phyloP scores from a whole-genome alignment of 2,797 vertebrate genomes.

The Argya squamiceps region DNA sequence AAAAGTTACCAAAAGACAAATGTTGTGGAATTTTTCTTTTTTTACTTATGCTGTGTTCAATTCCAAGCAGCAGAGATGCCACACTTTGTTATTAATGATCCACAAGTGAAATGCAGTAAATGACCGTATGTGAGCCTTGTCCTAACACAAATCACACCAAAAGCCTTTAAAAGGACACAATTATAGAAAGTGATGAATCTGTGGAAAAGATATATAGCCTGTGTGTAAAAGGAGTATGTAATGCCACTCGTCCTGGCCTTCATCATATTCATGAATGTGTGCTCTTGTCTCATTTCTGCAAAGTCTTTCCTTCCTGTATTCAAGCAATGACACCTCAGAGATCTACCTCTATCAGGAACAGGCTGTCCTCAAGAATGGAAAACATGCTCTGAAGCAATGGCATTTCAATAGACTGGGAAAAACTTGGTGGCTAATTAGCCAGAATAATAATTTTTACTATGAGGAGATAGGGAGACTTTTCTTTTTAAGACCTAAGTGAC shows the following conservation, averaged over 20 bases:
- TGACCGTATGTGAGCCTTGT: neutral
- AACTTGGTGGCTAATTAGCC: neutral
- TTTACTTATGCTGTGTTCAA: neutral
- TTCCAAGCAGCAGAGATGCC: neutral
- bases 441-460: neutral
- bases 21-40: neutral
- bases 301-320: neutral
- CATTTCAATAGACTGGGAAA: neutral
- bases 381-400: neutral
- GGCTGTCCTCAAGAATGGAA: neutral
- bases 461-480: neutral
- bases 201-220: neutral
- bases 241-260: neutral
- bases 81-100: neutral
- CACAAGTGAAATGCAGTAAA: neutral
- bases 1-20: neutral
- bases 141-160: neutral
- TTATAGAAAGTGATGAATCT: neutral
- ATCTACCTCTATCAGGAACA: fast-evolving
- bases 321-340: neutral
- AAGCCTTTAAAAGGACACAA: neutral
- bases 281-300: neutral
- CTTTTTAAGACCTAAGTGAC: neutral
- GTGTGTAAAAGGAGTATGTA: neutral
- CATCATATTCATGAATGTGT: no score